These are phyloP conservation scores for Stenoptilia bipunctidactyla DNA, from an alignment of 2,888 invertebrate genomes.

Conservation along the genomic window DNA sequence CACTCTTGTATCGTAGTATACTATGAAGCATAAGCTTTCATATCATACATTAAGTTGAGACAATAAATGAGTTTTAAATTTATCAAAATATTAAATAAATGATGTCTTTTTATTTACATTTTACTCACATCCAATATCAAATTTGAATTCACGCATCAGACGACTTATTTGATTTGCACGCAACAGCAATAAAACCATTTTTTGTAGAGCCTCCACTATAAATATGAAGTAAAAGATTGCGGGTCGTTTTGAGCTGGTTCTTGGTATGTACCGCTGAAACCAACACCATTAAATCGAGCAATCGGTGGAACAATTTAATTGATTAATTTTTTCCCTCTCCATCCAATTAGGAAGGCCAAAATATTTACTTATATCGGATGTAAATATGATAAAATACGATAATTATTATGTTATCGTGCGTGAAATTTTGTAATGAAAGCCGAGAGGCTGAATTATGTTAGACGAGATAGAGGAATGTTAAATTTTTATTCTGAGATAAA, in stretches of 20 bases:
- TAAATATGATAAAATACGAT: no score
- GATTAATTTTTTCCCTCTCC: constrained; percentile 43
- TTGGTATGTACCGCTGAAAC: constrained; percentile 24
- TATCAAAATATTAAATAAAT: no score
- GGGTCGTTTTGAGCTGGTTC: constrained; percentile 24
- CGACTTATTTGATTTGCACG: not conserved
- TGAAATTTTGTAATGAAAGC: no score
- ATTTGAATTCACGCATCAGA: not conserved
- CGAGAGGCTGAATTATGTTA: no score
- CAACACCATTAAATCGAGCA: constrained; percentile 41
- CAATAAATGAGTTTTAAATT: not conserved
- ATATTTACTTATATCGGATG: constrained; percentile 3
- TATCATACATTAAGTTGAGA: no score
- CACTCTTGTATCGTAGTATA: no score
- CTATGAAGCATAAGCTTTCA: no score
- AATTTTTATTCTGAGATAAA: no score
- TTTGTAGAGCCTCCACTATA: no score
- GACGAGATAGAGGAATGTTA: no score
- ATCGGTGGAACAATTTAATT: constrained; percentile 54
- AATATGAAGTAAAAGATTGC: constrained; percentile 1
- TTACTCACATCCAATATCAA: not conserved
- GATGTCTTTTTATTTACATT: no score
- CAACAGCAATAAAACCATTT: not conserved
- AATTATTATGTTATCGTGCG: no score
- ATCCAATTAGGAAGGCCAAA: constrained; percentile 36